These are phyloP conservation scores for Enteromius argenteus DNA, from an alignment of 2,797 vertebrate species.

Conservation along the genomic window DNA sequence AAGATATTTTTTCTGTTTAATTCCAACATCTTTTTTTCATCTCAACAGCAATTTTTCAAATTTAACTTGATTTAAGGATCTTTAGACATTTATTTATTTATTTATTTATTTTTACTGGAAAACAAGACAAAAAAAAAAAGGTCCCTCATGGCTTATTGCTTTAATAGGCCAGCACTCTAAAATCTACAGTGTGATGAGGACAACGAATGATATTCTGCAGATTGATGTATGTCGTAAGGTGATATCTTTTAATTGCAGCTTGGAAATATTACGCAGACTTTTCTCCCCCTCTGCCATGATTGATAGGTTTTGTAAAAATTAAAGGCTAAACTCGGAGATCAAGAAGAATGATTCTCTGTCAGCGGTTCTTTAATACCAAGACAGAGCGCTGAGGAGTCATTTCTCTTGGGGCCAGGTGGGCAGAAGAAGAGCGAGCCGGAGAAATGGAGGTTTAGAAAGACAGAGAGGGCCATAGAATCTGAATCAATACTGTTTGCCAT, in stretches of 20 bases:
- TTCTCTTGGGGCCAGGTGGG: constrained; percentile 72
- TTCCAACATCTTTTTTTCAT: background rate
- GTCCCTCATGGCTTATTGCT: constrained; percentile 7
- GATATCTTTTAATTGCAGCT: constrained; percentile 76
- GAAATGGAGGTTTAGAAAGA: constrained; percentile 35
- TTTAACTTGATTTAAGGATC: background rate
- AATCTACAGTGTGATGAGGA: constrained; percentile 19
- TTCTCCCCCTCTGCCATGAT: constrained; percentile 65
- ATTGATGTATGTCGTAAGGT: constrained; percentile 73
- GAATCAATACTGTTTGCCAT: constrained; percentile 82
- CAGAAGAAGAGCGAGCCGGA: constrained; percentile 57
- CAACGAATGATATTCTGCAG: constrained; percentile 54
- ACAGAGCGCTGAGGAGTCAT: constrained; percentile 65
- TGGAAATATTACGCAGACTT: constrained; percentile 72
- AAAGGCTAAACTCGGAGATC: constrained; percentile 80
- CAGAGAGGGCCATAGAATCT: constrained; percentile 75
- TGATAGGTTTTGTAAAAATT: constrained; percentile 81
- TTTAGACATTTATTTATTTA: background rate
- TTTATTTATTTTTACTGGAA: background rate
- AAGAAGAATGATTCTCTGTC: constrained; percentile 81
- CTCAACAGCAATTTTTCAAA: background rate
- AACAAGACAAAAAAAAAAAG: background rate
- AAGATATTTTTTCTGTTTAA: background rate
- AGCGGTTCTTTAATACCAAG: constrained; percentile 75
- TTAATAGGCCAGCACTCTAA: constrained; percentile 30